Evolutionary conservation across 2,888 invertebrate species (phyloP), one percentile per base, ranked within the genome.

Genomic region (Leucoptera coffeella): DNA sequence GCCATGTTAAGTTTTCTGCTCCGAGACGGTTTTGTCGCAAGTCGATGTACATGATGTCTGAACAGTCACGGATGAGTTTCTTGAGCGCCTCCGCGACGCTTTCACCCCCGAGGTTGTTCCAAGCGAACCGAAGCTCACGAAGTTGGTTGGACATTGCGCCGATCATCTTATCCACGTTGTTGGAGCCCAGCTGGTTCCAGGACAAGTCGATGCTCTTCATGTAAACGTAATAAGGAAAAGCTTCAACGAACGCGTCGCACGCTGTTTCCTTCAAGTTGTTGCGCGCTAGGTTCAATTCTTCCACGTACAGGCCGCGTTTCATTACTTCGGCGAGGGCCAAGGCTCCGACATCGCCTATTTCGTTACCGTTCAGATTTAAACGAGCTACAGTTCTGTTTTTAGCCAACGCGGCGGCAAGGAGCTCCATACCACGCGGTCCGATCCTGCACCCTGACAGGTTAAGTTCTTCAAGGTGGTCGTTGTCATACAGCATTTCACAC

Each of bases 361-460:
- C 25, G 27, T 52, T 50, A 23, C 32, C 40, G 3, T 45, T 42
- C 4, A 50, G 22, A 34, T 50, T 40, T 7, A 50, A 34, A 7
- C 33, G 17, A 0, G 35, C 34, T 15, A 49, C 30, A 4, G 27
- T 37, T 9, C 10, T 4, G 8, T 33, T 36, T 1, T 17, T n/a
- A 9, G 6, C 6, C 4, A 50, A 31, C 7, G 29, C 35, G 2
- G 29, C 27, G 8, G 41, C 37, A 12, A 50, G 25, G 26, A 33
- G 34, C 15, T 31, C 32, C 3, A 39, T 27, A 2, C 49, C 46
- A 19, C 36, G 34, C 3, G 35, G 25, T 11, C 38, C 36, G 13
- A 47, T 40, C 19, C 43, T 44, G 36, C 50, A 52, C 10, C 43
- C 44, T 15, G 39, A 32, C 12, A 54, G 27, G 13, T 47, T 32